Base-by-base conservation (phyloP, 2,113 vertebrate species). In the Propithecus coquereli region DNA sequence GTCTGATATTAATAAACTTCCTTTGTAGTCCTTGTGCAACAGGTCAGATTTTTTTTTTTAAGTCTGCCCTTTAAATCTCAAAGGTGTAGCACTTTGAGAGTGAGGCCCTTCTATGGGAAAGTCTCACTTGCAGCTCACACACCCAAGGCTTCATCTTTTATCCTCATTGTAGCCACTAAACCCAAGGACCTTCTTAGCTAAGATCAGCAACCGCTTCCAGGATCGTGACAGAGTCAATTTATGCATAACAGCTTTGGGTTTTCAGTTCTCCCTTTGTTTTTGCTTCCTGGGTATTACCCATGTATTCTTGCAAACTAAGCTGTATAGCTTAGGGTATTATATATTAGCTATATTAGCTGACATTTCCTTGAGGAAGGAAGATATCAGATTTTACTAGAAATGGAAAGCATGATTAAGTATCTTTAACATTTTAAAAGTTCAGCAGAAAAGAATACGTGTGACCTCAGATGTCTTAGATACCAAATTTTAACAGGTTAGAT, bases 301-400 rank as follows among this genome's bases (percentile, higher is more conserved):
- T 82, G 83, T 34, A 50, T 74, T 92, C 85, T 80, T 90, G 12
- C 81, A 92, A 76, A 70, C 8, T 79, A 43, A 87, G 79, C 52
- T 90, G 3, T 92, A n/a, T 2, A 61, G 52, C 79, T 90, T 34
- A 61, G 57, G 88, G 13, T 87, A 52, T 7, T 87, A 59, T 27
- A 94, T 68, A 86, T 93, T 89, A 59, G 17, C 76, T 43, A 94
- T 68, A 86, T 93, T 81, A 59, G 22, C 76, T 43, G 92, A 25
- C 17, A 71, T 95, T 96, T 90, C 32, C 52, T 95, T 90, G 76
- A 87, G 76, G 76, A 86, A 74, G 70, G 27, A 74, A 68, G 40
- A 43, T 71, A 79, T 73, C 45, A 79, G 52, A 88, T 94, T 95
- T 94, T 87, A 1, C 45, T 84, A 37, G 18, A 77, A 83, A 57